Evolutionary conservation across 1,140 invertebrate species (phyloP), one percentile per base, ranked within the genome.

Genomic region (Sycophaga agraensis): DNA sequence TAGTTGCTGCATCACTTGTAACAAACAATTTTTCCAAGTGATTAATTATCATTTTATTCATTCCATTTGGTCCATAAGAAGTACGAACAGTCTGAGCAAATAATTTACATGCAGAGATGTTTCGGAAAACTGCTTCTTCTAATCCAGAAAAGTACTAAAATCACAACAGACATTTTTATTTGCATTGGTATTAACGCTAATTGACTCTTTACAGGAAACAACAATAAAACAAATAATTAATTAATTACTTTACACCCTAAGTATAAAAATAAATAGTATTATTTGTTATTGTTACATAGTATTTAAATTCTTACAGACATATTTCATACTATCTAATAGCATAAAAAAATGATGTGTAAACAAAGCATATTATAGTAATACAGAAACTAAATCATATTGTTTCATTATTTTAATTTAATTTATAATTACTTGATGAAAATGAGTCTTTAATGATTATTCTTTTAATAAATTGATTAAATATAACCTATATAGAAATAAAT

Each of bases 41-140:
- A 82, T 99, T 99, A 34, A 99, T 99, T 7, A 99, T 89, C 91
- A 99, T 98, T 85, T 99, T 99, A 77, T 99, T 99, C 91, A 99
- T 97, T 16, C 97, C 97, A 87, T 91, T 97, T 16, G 97, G 98
- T 1, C 98, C 98, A 83, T 97, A 99, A 11, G 96, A 93, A 34
- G 96, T 94, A 59, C 90, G 88, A 4, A 98, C 88, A 63, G 94
- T 96, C 70, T 93, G 88, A 14, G 95, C 87, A 72, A 99, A 93
- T 74, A 98, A 90, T 79, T 96, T 96, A 80, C 97, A 99, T 21
- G 97, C 97, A 70, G 87, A 88, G 66, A 99, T 98, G 75, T 99
- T 99, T 49, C 96, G 85, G 72, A 89, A 93, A 0, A 99, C 94
- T 9, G 97, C 95, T 87, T 99, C 97, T 82, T 99, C 97, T 28